Conservation (phyloP, 1,140 invertebrate genomes). For the Drosophila pallidifrons region DNA sequence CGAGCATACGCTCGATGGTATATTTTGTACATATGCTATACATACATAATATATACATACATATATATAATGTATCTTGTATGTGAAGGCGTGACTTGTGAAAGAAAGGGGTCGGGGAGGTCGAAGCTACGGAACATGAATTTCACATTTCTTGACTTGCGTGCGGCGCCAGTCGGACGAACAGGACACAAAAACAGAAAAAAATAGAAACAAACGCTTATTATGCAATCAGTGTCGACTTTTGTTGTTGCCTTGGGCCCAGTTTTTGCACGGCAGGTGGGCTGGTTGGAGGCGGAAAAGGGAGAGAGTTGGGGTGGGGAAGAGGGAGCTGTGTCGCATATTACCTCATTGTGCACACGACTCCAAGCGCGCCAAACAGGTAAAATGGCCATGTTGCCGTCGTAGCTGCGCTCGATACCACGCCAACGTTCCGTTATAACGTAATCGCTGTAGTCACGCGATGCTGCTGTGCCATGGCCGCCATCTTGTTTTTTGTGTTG, state of each 20-base stretch:
- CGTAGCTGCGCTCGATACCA: conserved; percentile 83
- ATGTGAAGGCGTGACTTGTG: conserved; percentile 9
- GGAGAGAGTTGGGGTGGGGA: neutral
- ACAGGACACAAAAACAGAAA: conserved; percentile 33
- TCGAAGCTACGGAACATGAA: conserved; percentile 52
- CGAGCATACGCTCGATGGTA: conserved; percentile 8
- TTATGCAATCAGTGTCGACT: conserved; percentile 81
- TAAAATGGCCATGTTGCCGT: conserved; percentile 84
- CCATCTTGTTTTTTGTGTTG: conserved; percentile 67
- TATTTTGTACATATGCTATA: conserved; percentile 1
- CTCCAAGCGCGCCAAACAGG: conserved; percentile 84
- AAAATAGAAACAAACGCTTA: conserved; percentile 57
- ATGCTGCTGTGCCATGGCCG: conserved; percentile 66
- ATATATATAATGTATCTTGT: conserved; percentile 9
- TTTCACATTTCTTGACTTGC: conserved; percentile 76
- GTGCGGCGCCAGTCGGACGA: conserved; percentile 73
- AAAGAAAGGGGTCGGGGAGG: conserved; percentile 16
- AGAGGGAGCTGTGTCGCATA: conserved; percentile 42
- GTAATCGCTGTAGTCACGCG: conserved; percentile 84
- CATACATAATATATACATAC: neutral
- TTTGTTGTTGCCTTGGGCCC: conserved; percentile 50
- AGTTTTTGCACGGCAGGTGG: conserved; percentile 74
- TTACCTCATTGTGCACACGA: conserved; percentile 85
- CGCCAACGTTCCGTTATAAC: conserved; percentile 85
- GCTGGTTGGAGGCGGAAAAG: conserved; percentile 14